A percentile compares a stretch with the other conserved stretches of the same genome.
These are phyloP conservation scores for Phanerotoma sp. DNA, from an alignment of 2,888 invertebrate species.

Conservation along the genomic window DNA sequence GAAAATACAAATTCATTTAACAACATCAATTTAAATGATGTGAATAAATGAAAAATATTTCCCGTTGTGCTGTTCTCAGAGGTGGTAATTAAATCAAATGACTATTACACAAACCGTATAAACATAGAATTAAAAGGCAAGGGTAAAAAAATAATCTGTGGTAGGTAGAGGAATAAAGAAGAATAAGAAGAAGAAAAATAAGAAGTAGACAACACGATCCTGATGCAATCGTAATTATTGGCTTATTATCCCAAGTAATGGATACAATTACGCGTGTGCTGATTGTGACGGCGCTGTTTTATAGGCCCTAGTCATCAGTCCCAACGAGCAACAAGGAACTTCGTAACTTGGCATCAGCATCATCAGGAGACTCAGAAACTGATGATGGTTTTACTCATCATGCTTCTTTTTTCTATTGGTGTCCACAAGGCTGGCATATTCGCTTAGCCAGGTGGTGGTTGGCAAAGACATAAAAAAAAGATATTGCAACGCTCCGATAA, in stretches of 20 bases:
- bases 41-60: no score
- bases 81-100: no score
- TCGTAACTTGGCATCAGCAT: no score
- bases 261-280: slow-evolving; percentile 34
- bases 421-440: neutral
- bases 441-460: slow-evolving; percentile 6
- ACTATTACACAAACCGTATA: no score
- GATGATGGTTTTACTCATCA: neutral
- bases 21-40: no score
- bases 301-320: neutral
- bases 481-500: slow-evolving; percentile 10
- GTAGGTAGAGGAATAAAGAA: slow-evolving; percentile 29
- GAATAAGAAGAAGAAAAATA: no score
- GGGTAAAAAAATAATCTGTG: slow-evolving; percentile 16
- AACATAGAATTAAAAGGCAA: no score
- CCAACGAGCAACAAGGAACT: neutral
- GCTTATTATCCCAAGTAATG: slow-evolving; percentile 35
- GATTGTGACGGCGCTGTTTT: slow-evolving; percentile 32
- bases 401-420: neutral
- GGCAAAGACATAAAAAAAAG: neutral
- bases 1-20: no score
- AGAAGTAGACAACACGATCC: slow-evolving; percentile 23
- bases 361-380: neutral
- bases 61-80: no score
- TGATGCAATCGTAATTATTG: slow-evolving; percentile 36